Percentiles rank a stretch among this genome's conserved stretches.
phyloP scores from a whole-genome alignment of 2,888 invertebrate species.

The Luffia ferchaultella region DNA sequence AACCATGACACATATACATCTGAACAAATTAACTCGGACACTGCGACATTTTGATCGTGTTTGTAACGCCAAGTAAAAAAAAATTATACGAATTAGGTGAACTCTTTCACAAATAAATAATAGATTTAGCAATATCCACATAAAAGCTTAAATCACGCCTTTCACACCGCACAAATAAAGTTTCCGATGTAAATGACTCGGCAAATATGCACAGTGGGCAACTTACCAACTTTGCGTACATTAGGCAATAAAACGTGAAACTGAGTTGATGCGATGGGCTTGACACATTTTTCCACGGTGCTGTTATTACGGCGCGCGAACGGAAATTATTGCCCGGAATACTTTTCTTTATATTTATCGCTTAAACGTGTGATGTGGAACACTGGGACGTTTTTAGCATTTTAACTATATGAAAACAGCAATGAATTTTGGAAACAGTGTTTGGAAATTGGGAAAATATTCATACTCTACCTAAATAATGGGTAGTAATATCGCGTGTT shows the following conservation, averaged over 20 bases:
- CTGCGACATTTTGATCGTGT: too few species aligned
- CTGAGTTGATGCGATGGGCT: background rate
- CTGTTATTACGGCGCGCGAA: conserved; percentile 10
- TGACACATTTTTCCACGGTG: conserved; percentile 12
- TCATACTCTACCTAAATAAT: too few species aligned
- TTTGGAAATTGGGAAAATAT: too few species aligned
- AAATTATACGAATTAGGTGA: too few species aligned
- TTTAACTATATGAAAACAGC: too few species aligned
- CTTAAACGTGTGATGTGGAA: background rate
- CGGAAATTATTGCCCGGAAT: conserved; percentile 3
- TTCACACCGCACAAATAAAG: background rate
- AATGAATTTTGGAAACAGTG: too few species aligned
- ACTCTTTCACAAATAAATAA: too few species aligned
- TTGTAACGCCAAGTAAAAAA: too few species aligned
- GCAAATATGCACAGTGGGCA: background rate
- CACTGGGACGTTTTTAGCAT: background rate
- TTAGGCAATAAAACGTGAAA: background rate
- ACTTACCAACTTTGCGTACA: background rate
- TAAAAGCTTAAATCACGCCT: background rate
- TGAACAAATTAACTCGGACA: too few species aligned
- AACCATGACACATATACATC: too few species aligned
- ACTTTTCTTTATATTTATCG: background rate
- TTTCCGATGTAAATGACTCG: background rate
- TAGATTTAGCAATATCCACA: too few species aligned
- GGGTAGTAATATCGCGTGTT: too few species aligned